Conservation (phyloP, 2,888 invertebrate species). For the Pecten maximus region DNA sequence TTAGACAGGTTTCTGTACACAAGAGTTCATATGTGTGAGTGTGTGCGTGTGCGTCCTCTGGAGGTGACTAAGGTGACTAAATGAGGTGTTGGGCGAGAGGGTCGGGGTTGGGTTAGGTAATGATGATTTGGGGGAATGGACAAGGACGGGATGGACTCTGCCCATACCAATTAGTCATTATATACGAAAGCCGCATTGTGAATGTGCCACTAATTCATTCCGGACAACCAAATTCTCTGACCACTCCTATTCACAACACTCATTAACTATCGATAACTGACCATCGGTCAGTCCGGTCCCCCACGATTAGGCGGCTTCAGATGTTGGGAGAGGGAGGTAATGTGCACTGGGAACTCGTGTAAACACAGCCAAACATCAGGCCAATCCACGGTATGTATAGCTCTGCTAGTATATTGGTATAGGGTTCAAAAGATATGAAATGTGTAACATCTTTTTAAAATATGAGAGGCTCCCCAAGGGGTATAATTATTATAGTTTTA, state of each 20-base stretch:
- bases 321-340: neutral
- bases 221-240: neutral
- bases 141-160: neutral
- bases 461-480: constrained; percentile 5
- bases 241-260: constrained; percentile 9
- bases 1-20: too few relatives aligned
- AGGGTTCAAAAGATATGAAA: constrained; percentile 33
- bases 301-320: neutral
- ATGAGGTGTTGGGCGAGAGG: too few relatives aligned
- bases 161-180: neutral
- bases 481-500: neutral
- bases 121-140: neutral
- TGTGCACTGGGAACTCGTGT: neutral
- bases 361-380: constrained; percentile 11
- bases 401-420: constrained; percentile 1
- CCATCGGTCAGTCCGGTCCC: neutral
- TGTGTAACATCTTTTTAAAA: constrained; percentile 25
- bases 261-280: constrained; percentile 1
- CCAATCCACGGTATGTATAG: neutral
- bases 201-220: neutral
- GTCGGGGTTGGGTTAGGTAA: neutral
- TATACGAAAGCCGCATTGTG: neutral
- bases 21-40: too few relatives aligned
- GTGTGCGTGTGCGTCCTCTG: too few relatives aligned
- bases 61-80: too few relatives aligned